Evolutionary conservation across 2,113 vertebrate genomes (phyloP).

Genomic region (Carlito syrichta): DNA sequence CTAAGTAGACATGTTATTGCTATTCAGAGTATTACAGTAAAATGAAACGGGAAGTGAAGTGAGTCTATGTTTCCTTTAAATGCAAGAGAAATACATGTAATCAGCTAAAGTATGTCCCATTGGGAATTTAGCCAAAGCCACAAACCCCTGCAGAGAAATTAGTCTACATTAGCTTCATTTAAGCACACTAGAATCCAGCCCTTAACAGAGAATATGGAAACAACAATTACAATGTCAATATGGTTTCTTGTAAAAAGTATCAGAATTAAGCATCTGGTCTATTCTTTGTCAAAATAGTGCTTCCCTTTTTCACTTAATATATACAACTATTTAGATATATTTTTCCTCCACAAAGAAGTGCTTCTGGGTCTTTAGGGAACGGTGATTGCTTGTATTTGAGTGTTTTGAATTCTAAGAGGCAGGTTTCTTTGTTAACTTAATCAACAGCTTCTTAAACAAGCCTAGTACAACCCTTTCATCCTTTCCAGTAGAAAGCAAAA

Average conservation of each 20-base stretch:
- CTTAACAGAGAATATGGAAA: neutral
- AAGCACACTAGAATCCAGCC: neutral
- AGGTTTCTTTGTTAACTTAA: constrained; percentile 74
- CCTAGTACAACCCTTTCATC: constrained; percentile 75
- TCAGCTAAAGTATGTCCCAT: neutral
- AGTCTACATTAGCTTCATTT: neutral
- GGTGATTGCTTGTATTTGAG: neutral
- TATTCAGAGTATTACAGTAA: neutral
- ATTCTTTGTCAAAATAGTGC: neutral
- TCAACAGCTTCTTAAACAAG: constrained; percentile 64
- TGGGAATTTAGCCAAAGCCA: constrained; percentile 11
- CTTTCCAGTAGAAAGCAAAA: constrained; percentile 72
- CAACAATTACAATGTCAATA: neutral
- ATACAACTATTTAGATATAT: neutral
- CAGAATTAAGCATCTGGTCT: constrained; percentile 17
- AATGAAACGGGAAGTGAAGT: constrained; percentile 5
- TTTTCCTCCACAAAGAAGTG: constrained; percentile 5
- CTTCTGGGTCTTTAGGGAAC: constrained; percentile 48
- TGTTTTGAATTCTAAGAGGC: constrained; percentile 47
- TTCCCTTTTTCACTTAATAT: neutral
- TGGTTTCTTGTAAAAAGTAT: neutral
- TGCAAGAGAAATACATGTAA: constrained; percentile 25
- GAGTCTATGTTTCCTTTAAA: constrained; percentile 32
- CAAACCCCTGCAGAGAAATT: constrained; percentile 11
- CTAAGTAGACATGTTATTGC: neutral